Evolutionary conservation across 2,113 vertebrate genomes (phyloP).

Genomic region (Rattus norvegicus): GRCr8 NC_086021.1:36614001-36614500

Average conservation of each 20-base stretch:
- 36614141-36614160: neutral
- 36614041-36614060: neutral
- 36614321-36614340: neutral
- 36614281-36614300: neutral
- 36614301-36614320: neutral
- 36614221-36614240: neutral
- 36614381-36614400: neutral
- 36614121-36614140: neutral
- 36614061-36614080: neutral
- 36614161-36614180: neutral
- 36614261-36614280: neutral
- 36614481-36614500: accelerated
- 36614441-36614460: neutral
- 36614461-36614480: neutral
- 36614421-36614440: neutral
- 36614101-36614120: neutral
- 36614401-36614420: constrained; percentile 38
- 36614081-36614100: neutral
- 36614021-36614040: neutral
- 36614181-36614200: accelerated
- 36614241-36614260: constrained; percentile 45
- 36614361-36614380: neutral
- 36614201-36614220: neutral
- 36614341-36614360: neutral
- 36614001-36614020: neutral